Conservation (phyloP, 1,140 invertebrate species). For the Solen grandis region DNA sequence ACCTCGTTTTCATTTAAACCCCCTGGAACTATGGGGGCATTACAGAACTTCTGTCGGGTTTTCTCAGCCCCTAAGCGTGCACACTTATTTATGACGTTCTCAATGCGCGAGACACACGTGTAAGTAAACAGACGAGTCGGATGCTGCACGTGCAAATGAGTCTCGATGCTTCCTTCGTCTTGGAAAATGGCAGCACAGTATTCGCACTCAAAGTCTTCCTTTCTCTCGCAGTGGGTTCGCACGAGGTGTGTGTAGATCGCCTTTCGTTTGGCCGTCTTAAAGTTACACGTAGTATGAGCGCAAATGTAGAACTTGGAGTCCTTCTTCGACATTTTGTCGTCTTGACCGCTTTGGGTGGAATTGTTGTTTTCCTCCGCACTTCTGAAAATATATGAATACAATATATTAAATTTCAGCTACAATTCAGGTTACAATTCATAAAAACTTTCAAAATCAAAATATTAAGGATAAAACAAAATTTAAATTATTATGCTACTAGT, state of each 20-base stretch:
- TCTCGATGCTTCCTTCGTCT: constrained; percentile 31
- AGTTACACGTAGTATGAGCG: constrained; percentile 28
- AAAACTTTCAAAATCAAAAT: no score
- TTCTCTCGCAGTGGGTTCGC: constrained; percentile 45
- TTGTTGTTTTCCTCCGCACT: no score
- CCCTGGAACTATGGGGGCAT: neutral
- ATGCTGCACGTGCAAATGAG: constrained; percentile 42
- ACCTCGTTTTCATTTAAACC: neutral
- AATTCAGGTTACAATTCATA: no score
- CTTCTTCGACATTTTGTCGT: constrained; percentile 39
- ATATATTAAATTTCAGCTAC: no score
- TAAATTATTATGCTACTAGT: no score
- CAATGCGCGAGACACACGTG: constrained; percentile 50
- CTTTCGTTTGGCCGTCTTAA: constrained; percentile 47
- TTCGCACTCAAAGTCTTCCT: constrained; percentile 54
- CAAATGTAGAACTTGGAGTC: constrained; percentile 19
- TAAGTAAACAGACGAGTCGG: constrained; percentile 37
- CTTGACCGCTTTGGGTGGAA: neutral
- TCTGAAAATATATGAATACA: constrained; percentile 29
- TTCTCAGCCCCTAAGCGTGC: constrained; percentile 11
- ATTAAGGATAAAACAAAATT: no score
- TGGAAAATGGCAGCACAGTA: constrained; percentile 38
- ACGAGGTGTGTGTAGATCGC: constrained; percentile 51
- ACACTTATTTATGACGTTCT: constrained; percentile 49
- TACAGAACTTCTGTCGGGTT: no score